These are phyloP conservation scores for Margarornis squamiger DNA, from an alignment of 2,797 vertebrate species.

Conservation along the genomic window DNA sequence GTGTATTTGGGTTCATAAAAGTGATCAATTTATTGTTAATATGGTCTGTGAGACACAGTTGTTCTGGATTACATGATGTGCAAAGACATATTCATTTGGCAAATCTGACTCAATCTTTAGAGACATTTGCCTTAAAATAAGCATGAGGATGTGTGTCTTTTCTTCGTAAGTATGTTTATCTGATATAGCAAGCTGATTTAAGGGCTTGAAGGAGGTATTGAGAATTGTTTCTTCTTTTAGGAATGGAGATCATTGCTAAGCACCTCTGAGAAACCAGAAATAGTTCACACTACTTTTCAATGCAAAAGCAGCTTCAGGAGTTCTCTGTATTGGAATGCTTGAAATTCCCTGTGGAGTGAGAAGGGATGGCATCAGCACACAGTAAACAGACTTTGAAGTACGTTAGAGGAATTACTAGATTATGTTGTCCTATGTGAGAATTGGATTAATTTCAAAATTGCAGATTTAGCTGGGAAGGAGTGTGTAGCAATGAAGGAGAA, in stretches of 20 bases:
- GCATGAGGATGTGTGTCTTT: not conserved
- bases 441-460: not conserved
- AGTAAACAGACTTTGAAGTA: not conserved
- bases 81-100: not conserved
- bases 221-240: not conserved
- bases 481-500: not conserved
- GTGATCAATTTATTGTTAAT: not conserved
- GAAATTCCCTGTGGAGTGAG: not conserved
- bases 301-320: not conserved
- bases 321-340: not conserved
- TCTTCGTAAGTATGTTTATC: not conserved
- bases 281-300: not conserved
- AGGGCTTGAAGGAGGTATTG: not conserved
- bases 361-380: not conserved
- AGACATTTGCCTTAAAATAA: not conserved
- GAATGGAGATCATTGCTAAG: not conserved
- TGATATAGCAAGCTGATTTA: not conserved
- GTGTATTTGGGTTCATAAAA: not conserved
- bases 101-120: not conserved
- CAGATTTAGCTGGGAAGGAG: not conserved
- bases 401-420: not conserved
- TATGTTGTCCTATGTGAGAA: not conserved
- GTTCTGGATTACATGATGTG: not conserved
- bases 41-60: not conserved
- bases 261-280: not conserved